A percentile compares a stretch with the other conserved stretches of the same genome.
Evolutionary conservation across 1,140 invertebrate genomes (phyloP).

Genomic region (Marisa cornuarietis): DNA sequence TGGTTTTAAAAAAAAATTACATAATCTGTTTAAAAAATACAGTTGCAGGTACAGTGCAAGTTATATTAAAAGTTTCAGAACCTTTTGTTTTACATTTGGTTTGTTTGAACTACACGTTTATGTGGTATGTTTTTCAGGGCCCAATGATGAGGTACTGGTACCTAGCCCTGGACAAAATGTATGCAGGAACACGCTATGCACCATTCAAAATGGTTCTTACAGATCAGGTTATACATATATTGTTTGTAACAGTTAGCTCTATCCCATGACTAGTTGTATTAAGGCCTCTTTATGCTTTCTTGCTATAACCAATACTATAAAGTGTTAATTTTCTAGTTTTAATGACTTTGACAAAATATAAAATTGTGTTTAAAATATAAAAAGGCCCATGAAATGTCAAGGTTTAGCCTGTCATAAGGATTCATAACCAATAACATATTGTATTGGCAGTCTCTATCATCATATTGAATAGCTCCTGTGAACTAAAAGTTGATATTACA

Average conservation of each 20-base stretch:
- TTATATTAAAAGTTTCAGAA: conserved; percentile 37
- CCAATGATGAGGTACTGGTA: conserved; percentile 43
- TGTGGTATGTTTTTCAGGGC: conserved; percentile 29
- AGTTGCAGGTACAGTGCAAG: conserved; percentile 37
- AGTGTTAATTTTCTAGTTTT: background rate
- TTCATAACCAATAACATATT: no score
- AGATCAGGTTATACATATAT: conserved; percentile 72
- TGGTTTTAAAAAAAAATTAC: no score
- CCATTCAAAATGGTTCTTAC: conserved; percentile 77
- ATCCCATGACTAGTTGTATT: background rate
- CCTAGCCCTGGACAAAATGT: conserved; percentile 72
- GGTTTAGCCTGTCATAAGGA: no score
- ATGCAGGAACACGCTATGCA: conserved; percentile 67
- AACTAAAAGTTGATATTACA: no score
- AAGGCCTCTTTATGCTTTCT: background rate
- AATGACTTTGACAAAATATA: no score
- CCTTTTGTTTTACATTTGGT: no score
- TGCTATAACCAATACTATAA: background rate
- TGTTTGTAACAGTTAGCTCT: background rate
- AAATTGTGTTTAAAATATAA: no score
- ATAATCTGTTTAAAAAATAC: background rate
- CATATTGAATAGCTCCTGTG: no score
- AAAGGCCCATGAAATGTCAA: no score
- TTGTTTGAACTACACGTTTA: no score
- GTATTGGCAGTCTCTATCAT: no score